phyloP scores from a whole-genome alignment of 2,113 vertebrate species.

The Leptodactylus fuscus region DNA sequence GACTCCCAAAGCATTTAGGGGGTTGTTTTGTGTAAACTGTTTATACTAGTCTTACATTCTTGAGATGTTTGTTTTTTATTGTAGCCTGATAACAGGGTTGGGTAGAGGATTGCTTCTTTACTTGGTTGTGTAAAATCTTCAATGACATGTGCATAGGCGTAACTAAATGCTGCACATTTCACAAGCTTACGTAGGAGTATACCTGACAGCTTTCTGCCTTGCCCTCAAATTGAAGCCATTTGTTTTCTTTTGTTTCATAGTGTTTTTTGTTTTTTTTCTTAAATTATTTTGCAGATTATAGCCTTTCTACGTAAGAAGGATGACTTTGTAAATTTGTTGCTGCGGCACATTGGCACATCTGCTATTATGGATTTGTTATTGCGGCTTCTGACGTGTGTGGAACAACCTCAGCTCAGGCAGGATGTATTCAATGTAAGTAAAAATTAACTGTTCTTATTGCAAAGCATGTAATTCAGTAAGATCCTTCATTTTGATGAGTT shows the following conservation, averaged over 20 bases:
- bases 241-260: no score
- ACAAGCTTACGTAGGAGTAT: no score
- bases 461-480: no score
- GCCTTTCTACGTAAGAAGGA: constrained; percentile 75
- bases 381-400: constrained; percentile 75
- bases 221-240: no score
- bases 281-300: constrained; percentile 67
- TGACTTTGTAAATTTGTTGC: constrained; percentile 72
- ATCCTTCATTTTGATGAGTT: no score
- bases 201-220: background rate
- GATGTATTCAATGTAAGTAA: constrained; percentile 73
- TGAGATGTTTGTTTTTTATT: background rate
- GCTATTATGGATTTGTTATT: constrained; percentile 77
- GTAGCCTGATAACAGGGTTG: background rate
- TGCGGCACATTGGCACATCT: constrained; percentile 74
- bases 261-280: background rate
- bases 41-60: background rate
- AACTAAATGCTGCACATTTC: background rate
- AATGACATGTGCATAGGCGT: background rate
- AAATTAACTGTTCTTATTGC: background rate
- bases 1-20: no score
- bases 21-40: background rate
- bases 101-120: background rate
- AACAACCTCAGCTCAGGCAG: constrained; percentile 72
- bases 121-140: background rate